Percentiles rank a stretch among this genome's conserved stretches.
These are phyloP conservation scores for Falcaria lacertinaria DNA, from an alignment of 2,888 invertebrate genomes.

Conservation along the genomic window DNA sequence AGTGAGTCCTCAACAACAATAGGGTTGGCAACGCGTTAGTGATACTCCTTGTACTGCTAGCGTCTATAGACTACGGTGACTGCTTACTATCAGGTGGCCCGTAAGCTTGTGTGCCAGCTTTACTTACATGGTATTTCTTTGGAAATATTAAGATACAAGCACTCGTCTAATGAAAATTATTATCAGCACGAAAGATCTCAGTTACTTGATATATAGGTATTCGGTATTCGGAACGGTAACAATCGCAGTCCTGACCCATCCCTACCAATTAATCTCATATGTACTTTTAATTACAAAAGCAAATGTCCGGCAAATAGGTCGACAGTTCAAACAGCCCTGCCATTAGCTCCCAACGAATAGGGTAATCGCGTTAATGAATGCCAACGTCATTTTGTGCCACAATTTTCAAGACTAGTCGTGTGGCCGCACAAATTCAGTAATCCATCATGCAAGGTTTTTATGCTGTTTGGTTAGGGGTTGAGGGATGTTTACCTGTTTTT, in stretches of 20 bases:
- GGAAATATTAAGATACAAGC: no score
- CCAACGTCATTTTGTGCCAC: slow-evolving; percentile 45
- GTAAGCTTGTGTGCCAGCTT: no score
- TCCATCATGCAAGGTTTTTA: background rate
- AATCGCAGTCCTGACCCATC: slow-evolving; percentile 7
- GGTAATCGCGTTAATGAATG: slow-evolving; percentile 70
- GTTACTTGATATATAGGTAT: background rate
- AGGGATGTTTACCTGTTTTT: no score
- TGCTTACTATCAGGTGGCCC: no score
- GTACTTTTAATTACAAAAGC: slow-evolving; percentile 63
- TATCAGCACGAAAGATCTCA: background rate
- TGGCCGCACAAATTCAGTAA: slow-evolving; percentile 1
- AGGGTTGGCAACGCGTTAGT: no score
- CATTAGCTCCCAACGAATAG: slow-evolving; percentile 57
- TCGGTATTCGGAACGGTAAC: slow-evolving; percentile 4
- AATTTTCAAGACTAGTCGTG: slow-evolving; percentile 1
- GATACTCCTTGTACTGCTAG: no score
- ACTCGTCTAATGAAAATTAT: no score
- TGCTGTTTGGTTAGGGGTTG: background rate
- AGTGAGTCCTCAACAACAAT: no score
- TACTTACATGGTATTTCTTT: no score
- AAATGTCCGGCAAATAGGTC: slow-evolving; percentile 55
- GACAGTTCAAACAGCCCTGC: slow-evolving; percentile 49
- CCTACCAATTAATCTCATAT: slow-evolving; percentile 31
- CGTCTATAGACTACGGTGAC: no score